These are phyloP conservation scores for Tylochromis polylepis DNA, from an alignment of 2,113 vertebrate genomes.

Conservation along the genomic window DNA sequence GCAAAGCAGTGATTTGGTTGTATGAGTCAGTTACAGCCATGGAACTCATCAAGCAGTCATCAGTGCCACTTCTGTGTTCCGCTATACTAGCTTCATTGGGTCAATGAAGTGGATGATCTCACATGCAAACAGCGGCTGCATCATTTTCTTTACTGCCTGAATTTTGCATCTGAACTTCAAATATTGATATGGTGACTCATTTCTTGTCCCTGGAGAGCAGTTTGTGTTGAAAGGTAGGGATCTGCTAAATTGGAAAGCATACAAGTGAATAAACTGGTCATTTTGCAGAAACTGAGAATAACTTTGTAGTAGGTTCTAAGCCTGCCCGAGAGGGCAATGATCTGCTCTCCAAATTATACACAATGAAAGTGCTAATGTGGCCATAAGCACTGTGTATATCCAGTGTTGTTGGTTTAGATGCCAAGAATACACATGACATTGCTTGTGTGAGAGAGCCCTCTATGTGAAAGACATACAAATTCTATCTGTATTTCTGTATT, in stretches of 20 bases:
- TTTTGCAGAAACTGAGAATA: slow-evolving; percentile 15
- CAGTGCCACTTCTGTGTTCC: background rate
- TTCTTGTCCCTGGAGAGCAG: background rate
- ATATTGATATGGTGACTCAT: slow-evolving; percentile 12
- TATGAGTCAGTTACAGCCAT: background rate
- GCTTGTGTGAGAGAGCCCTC: background rate
- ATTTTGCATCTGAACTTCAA: background rate
- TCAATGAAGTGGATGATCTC: background rate
- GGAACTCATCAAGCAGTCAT: background rate
- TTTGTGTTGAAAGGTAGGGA: background rate
- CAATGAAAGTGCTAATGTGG: background rate
- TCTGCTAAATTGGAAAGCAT: slow-evolving; percentile 5
- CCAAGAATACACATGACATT: background rate
- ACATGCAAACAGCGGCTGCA: slow-evolving; percentile 14
- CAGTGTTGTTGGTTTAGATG: background rate
- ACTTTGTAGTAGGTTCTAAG: background rate
- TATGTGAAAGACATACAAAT: background rate
- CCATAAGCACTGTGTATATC: background rate
- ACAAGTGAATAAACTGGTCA: background rate
- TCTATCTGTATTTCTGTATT: background rate
- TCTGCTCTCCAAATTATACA: background rate
- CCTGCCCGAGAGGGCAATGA: background rate
- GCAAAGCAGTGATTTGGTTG: background rate
- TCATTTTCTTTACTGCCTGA: background rate
- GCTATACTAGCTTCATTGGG: background rate